A percentile compares a stretch with the other conserved stretches of the same genome.
phyloP scores from a whole-genome alignment of 2,888 invertebrate species.

The Cryptocephalus moraei region DNA sequence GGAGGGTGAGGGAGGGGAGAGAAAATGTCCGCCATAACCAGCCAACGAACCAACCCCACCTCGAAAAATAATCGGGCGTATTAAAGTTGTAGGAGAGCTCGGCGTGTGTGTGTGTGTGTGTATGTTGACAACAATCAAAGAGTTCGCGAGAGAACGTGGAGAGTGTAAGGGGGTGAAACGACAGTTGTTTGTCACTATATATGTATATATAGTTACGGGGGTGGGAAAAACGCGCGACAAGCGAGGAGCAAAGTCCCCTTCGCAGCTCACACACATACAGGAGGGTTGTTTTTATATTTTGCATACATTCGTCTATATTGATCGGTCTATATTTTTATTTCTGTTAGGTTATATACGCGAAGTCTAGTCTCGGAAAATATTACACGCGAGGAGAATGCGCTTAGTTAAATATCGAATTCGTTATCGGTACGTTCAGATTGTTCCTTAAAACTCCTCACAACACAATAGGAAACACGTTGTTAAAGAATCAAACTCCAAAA shows the following conservation, averaged over 20 bases:
- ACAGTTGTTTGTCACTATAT: constrained; percentile 33
- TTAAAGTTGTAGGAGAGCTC: too few relatives aligned
- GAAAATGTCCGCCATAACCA: too few relatives aligned
- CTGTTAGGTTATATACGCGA: neutral
- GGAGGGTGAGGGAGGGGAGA: too few relatives aligned
- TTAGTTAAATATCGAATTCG: too few relatives aligned
- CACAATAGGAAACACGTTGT: too few relatives aligned
- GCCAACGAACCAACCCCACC: too few relatives aligned
- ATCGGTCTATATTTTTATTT: neutral
- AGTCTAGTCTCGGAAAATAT: too few relatives aligned
- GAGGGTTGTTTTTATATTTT: constrained; percentile 34
- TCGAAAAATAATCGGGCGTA: too few relatives aligned
- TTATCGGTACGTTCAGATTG: too few relatives aligned
- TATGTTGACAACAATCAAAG: constrained; percentile 26
- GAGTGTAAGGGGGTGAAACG: constrained; percentile 25
- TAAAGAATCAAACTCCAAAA: too few relatives aligned
- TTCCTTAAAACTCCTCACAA: too few relatives aligned
- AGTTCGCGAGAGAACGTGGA: constrained; percentile 22
- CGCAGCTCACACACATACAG: constrained; percentile 8
- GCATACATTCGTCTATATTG: constrained; percentile 20
- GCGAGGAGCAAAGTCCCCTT: constrained; percentile 2
- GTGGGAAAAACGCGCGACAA: constrained; percentile 9
- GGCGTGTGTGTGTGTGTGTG: constrained; percentile 1
- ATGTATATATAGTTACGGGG: constrained; percentile 9
- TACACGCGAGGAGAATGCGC: too few relatives aligned